Percentiles rank a stretch among this genome's conserved stretches.
phyloP scores from a whole-genome alignment of 2,888 invertebrate species.

The Caenorhabditis sp. region DNA sequence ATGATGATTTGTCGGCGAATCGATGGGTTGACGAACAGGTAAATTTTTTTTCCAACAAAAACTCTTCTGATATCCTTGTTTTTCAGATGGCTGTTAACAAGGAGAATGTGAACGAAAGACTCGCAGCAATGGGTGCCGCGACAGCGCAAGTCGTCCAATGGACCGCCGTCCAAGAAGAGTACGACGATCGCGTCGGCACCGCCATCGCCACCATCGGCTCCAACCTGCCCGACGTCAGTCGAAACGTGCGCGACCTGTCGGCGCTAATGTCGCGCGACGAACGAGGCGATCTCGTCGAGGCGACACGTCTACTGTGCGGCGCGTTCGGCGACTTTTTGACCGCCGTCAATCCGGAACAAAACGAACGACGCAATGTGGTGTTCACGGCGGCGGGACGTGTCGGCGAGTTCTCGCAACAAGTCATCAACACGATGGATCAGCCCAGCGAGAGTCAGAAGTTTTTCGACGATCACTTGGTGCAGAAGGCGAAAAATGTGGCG shows the following conservation, averaged over 20 bases:
- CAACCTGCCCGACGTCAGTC: constrained; percentile 92
- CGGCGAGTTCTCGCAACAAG: constrained; percentile 87
- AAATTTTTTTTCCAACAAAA: no score
- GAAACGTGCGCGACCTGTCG: constrained; percentile 90
- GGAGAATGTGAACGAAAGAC: constrained; percentile 93
- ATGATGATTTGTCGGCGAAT: constrained; percentile 50
- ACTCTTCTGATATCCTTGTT: no score
- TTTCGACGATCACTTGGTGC: constrained; percentile 83
- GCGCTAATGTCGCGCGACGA: constrained; percentile 83
- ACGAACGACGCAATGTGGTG: constrained; percentile 76
- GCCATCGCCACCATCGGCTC: constrained; percentile 96
- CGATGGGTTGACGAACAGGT: constrained; percentile 52
- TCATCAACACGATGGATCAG: constrained; percentile 87
- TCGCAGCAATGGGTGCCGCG: constrained; percentile 98
- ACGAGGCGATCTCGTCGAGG: constrained; percentile 76
- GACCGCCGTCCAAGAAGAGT: constrained; percentile 84
- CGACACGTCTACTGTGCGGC: constrained; percentile 87
- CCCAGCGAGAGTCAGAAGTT: constrained; percentile 77
- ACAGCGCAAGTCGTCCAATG: constrained; percentile 92
- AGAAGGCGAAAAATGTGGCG: constrained; percentile 94
- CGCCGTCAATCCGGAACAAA: constrained; percentile 92
- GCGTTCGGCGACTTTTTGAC: constrained; percentile 90
- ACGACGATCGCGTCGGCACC: constrained; percentile 87
- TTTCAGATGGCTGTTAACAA: constrained; percentile 84
- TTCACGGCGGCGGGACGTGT: constrained; percentile 93